These are phyloP conservation scores for Amyelois transitella DNA, from an alignment of 1,140 invertebrate genomes.

Conservation along the genomic window DNA sequence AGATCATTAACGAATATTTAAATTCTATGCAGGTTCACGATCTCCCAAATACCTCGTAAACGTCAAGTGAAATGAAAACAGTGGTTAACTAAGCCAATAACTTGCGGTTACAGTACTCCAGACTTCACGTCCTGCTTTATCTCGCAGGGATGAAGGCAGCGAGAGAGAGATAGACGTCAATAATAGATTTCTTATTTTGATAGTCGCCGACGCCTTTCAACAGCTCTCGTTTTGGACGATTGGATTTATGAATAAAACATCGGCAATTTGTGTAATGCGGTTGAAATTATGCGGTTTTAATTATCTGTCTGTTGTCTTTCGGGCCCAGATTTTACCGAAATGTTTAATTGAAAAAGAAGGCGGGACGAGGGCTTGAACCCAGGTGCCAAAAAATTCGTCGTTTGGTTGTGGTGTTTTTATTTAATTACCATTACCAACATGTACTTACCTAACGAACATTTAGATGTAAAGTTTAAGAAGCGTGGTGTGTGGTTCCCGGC, in stretches of 20 bases:
- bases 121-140: constrained; percentile 9
- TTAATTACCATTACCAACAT: no score
- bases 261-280: constrained; percentile 58
- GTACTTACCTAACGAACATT: no score
- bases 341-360: background rate
- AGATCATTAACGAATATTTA: constrained; percentile 9
- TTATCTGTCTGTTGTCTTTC: background rate
- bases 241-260: constrained; percentile 70
- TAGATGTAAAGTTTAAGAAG: no score
- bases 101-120: constrained; percentile 18
- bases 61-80: constrained; percentile 28
- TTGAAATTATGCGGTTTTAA: constrained; percentile 45
- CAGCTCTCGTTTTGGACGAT: constrained; percentile 54
- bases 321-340: background rate
- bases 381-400: no score
- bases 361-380: no score
- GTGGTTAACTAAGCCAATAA: constrained; percentile 56
- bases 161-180: constrained; percentile 15
- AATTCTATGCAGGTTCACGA: background rate
- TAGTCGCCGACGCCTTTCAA: constrained; percentile 49
- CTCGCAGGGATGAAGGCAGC: constrained; percentile 2
- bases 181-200: constrained; percentile 28
- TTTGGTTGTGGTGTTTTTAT: no score
- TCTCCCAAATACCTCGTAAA: constrained; percentile 16
- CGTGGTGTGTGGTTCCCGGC: no score